phyloP scores from a whole-genome alignment of 1,140 invertebrate species.

The Melanaphis sacchari region DNA sequence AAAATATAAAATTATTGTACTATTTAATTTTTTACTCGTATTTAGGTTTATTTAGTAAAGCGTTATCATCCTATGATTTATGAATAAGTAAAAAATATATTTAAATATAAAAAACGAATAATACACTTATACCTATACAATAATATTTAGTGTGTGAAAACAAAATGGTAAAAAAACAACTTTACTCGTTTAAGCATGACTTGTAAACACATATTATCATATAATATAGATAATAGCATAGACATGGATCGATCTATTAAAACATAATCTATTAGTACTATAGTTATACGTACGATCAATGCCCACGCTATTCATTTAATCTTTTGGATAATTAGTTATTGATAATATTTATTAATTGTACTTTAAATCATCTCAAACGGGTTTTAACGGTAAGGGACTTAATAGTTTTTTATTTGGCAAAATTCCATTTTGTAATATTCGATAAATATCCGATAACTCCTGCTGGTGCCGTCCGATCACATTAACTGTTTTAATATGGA shows the following conservation, averaged over 20 bases:
- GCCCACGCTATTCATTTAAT: not conserved
- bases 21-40: not conserved
- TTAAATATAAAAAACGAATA: not conserved
- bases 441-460: slow-evolving; percentile 24
- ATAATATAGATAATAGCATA: not conserved
- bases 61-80: not conserved
- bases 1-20: not conserved
- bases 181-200: not conserved
- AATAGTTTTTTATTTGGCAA: slow-evolving; percentile 20
- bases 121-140: not conserved
- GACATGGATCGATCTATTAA: not conserved
- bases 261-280: not conserved
- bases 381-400: not conserved
- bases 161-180: not conserved
- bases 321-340: not conserved
- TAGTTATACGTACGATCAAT: not conserved
- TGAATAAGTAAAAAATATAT: not conserved
- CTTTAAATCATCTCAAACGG: not conserved
- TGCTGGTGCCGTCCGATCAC: not conserved
- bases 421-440: slow-evolving; percentile 33
- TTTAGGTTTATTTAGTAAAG: not conserved
- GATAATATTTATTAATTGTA: slow-evolving; percentile 34
- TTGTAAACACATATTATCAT: not conserved
- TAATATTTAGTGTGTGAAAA: not conserved
- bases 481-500: slow-evolving; percentile 25